A percentile compares a stretch with the other conserved stretches of the same genome.
These are phyloP conservation scores for Collichthys lucidus DNA, from an alignment of 2,113 vertebrate species.

Conservation along the genomic window DNA sequence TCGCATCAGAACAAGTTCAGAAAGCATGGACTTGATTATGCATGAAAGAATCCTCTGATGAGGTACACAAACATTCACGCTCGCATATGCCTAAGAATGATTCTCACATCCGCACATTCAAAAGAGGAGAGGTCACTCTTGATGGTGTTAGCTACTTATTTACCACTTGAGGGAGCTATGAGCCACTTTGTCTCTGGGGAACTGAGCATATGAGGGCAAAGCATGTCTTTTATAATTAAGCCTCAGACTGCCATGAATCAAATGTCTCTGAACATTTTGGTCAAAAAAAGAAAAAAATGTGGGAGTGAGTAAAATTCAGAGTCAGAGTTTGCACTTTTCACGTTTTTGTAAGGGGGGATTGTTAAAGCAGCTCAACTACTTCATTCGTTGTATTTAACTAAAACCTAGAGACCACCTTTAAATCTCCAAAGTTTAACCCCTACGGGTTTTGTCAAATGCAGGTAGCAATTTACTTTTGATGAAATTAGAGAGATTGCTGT, in stretches of 20 bases:
- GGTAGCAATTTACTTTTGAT: conserved; percentile 30
- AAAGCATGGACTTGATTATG: conserved; percentile 66
- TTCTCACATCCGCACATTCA: conserved; percentile 1
- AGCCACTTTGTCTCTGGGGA: conserved; percentile 52
- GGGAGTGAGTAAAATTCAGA: too few species aligned
- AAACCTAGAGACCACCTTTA: conserved; percentile 26
- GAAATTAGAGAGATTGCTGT: conserved; percentile 10
- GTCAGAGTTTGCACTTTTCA: neutral
- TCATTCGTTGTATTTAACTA: conserved; percentile 24
- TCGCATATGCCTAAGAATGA: conserved; percentile 28
- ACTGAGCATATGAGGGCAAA: neutral
- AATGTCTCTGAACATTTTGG: conserved; percentile 15
- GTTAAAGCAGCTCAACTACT: neutral
- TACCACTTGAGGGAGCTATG: conserved; percentile 74
- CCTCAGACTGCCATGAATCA: neutral
- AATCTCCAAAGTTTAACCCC: conserved; percentile 26
- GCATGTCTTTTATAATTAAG: neutral
- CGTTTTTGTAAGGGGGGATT: neutral
- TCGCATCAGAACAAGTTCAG: conserved; percentile 61
- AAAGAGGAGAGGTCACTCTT: conserved; percentile 28
- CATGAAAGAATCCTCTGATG: conserved; percentile 62
- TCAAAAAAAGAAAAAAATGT: neutral
- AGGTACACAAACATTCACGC: conserved; percentile 25
- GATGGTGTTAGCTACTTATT: conserved; percentile 29
- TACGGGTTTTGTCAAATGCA: conserved; percentile 6